Conservation (phyloP, 2,888 invertebrate species). For the Eumerus sabulonum region DNA sequence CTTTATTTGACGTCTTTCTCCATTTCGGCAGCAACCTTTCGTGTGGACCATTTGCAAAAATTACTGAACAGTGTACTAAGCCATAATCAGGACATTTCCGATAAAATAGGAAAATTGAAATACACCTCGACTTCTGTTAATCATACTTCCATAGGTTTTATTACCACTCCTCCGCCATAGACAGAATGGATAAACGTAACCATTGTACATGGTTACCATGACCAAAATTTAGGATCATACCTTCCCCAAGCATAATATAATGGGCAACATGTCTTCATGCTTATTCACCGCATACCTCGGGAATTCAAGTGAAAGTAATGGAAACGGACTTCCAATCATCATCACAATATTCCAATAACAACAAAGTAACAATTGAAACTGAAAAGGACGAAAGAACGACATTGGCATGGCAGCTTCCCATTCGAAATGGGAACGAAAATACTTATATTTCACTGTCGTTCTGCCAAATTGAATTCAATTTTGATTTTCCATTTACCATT, state of each 20-base stretch:
- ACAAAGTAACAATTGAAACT: too few relatives aligned
- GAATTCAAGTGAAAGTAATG: background rate
- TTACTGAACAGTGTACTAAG: too few relatives aligned
- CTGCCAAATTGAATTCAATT: slow-evolving; percentile 63
- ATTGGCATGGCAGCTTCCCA: slow-evolving; percentile 23
- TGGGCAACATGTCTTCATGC: background rate
- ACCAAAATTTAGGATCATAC: slow-evolving; percentile 39
- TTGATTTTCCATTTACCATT: slow-evolving; percentile 65
- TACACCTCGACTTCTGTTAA: background rate
- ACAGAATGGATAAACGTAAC: too few relatives aligned
- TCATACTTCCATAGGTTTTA: slow-evolving; percentile 21
- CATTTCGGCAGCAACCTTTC: too few relatives aligned
- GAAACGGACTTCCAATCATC: slow-evolving; percentile 20
- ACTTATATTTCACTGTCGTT: slow-evolving; percentile 58
- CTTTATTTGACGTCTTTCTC: too few relatives aligned
- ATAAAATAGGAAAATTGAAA: too few relatives aligned
- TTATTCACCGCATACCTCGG: too few relatives aligned
- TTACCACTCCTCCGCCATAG: slow-evolving; percentile 8
- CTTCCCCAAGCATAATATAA: slow-evolving; percentile 45
- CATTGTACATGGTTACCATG: too few relatives aligned
- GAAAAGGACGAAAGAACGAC: too few relatives aligned
- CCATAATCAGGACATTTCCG: too few relatives aligned
- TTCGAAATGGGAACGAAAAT: slow-evolving; percentile 54
- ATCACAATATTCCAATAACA: too few relatives aligned
- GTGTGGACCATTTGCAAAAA: too few relatives aligned